These are phyloP conservation scores for Danaus chrysippus DNA, from an alignment of 2,888 invertebrate genomes.

Conservation along the genomic window DNA sequence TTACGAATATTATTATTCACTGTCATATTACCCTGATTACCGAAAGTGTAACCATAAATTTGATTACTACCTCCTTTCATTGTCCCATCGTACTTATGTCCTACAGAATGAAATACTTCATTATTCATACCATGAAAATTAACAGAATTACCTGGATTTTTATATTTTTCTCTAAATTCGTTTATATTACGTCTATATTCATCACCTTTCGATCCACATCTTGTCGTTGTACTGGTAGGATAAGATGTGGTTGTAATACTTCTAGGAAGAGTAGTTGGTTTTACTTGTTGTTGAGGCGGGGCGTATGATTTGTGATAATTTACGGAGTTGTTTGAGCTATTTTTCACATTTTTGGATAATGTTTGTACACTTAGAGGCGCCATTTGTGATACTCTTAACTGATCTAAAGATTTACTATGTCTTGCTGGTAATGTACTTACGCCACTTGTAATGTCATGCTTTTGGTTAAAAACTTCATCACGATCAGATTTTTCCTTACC, in stretches of 20 bases:
- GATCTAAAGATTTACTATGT: constrained; percentile 91
- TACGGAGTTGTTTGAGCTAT: constrained; percentile 65
- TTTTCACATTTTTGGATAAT: constrained; percentile 56
- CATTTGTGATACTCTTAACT: constrained; percentile 81
- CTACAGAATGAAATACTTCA: constrained; percentile 71
- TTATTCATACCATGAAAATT: constrained; percentile 58
- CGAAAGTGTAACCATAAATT: constrained; percentile 75
- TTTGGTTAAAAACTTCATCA: constrained; percentile 57
- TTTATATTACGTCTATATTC: constrained; percentile 80
- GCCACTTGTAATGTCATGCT: constrained; percentile 68
- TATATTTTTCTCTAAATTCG: constrained; percentile 82
- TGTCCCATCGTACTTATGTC: constrained; percentile 66
- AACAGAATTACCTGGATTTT: constrained; percentile 71
- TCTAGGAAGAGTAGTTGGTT: constrained; percentile 73
- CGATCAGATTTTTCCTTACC: constrained; percentile 55
- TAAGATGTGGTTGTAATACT: constrained; percentile 71
- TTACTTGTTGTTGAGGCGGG: constrained; percentile 63
- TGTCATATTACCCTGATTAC: constrained; percentile 77
- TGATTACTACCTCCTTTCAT: constrained; percentile 67
- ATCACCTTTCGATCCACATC: constrained; percentile 69
- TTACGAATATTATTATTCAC: constrained; percentile 74
- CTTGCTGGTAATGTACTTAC: constrained; percentile 82
- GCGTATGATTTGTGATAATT: constrained; percentile 70
- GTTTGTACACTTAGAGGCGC: constrained; percentile 55
- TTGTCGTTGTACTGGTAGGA: constrained; percentile 66